Evolutionary conservation across 2,113 vertebrate genomes (phyloP).

Genomic region (Bos javanicus): DNA sequence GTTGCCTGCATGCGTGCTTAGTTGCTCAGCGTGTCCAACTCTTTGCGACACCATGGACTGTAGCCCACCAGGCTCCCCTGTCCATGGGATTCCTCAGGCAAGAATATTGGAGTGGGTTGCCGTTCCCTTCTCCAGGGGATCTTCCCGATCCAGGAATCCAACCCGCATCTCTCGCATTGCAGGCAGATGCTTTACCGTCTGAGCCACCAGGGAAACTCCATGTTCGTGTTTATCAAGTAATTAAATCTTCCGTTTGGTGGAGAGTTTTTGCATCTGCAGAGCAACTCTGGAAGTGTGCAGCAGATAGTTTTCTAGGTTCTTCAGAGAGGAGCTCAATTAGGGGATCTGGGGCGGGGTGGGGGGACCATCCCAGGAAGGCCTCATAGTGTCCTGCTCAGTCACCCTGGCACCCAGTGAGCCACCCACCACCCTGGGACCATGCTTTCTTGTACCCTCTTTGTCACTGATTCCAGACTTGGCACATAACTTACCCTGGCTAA

Average conservation of each 20-base stretch:
- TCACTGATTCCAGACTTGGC: not conserved
- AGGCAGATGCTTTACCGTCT: not conserved
- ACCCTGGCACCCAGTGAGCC: fast-evolving
- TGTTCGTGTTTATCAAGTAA: not conserved
- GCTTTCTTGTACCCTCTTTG: not conserved
- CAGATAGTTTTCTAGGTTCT: not conserved
- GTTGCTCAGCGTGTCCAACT: not conserved
- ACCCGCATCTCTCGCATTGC: not conserved
- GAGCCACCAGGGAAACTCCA: not conserved
- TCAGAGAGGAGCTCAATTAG: not conserved
- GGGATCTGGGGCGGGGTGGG: not conserved
- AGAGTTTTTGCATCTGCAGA: not conserved
- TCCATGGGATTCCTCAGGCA: not conserved
- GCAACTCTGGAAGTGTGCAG: not conserved
- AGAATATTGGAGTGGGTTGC: not conserved
- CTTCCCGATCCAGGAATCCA: not conserved
- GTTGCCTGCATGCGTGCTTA: not conserved
- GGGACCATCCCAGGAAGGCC: not conserved
- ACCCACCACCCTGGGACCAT: not conserved
- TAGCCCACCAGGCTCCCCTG: not conserved
- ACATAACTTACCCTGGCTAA: not conserved
- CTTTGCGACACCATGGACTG: not conserved
- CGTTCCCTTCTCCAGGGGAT: not conserved
- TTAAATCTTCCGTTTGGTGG: not conserved
- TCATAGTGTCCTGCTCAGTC: not conserved